Evolutionary conservation across 2,113 vertebrate genomes (phyloP).

Genomic region (Silurus meridionalis): DNA sequence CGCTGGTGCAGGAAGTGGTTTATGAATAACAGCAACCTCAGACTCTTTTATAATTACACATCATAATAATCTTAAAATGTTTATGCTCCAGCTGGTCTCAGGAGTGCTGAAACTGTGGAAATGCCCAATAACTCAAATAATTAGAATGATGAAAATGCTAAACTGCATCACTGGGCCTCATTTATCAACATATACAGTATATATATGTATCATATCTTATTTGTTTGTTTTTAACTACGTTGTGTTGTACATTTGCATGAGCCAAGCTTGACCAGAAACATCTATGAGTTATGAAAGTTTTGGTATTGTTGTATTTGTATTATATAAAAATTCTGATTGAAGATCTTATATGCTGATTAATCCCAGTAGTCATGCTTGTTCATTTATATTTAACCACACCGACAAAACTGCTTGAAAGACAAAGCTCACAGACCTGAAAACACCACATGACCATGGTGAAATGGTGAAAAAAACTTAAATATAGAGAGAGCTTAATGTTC

Average conservation of each 20-base stretch:
- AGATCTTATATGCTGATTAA: not conserved
- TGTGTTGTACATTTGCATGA: not conserved
- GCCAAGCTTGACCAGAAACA: not conserved
- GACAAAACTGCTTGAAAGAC: not conserved
- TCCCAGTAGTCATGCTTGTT: not conserved
- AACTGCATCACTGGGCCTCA: not conserved
- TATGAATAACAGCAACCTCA: constrained; percentile 45
- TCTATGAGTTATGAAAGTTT: not conserved
- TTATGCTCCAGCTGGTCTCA: not conserved
- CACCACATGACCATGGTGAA: not conserved
- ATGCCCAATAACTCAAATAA: not conserved
- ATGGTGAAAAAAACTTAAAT: not conserved
- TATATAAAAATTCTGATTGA: not conserved
- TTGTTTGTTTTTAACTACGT: not conserved
- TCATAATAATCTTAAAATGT: constrained; percentile 11
- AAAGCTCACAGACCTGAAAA: not conserved
- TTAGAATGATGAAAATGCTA: not conserved
- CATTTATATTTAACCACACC: not conserved
- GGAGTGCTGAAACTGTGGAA: not conserved
- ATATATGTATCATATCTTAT: too few relatives aligned
- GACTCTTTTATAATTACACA: constrained; percentile 20
- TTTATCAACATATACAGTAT: not conserved
- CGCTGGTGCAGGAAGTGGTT: constrained; percentile 41
- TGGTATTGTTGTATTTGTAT: not conserved
- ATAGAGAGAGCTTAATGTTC: not conserved